These are phyloP conservation scores for Ecdyonurus torrentis DNA, from an alignment of 2,888 invertebrate species.

Conservation along the genomic window DNA sequence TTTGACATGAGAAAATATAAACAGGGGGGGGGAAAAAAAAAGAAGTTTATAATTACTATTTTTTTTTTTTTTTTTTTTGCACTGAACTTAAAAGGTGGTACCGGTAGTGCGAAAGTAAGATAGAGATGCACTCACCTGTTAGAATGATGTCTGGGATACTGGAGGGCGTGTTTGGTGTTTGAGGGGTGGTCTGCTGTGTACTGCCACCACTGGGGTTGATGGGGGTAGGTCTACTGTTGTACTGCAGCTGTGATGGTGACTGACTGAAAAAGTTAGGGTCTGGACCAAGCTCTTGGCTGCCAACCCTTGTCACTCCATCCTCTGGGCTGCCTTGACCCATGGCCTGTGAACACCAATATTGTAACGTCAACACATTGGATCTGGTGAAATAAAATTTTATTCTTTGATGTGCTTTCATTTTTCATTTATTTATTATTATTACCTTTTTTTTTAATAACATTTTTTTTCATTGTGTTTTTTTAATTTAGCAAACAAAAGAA, in stretches of 20 bases:
- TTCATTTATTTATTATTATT: too few relatives aligned
- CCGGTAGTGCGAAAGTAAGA: neutral
- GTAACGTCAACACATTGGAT: neutral
- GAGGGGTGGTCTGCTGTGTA: conserved; percentile 29
- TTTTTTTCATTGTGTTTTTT: too few relatives aligned
- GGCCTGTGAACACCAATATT: conserved; percentile 12
- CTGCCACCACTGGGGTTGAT: conserved; percentile 23
- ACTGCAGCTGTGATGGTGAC: conserved; percentile 34
- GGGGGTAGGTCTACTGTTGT: conserved; percentile 29
- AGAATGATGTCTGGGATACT: conserved; percentile 68
- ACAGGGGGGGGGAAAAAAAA: too few relatives aligned
- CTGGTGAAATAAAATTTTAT: too few relatives aligned
- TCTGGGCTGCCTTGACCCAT: conserved; percentile 15
- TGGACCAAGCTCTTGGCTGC: conserved; percentile 30
- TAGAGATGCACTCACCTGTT: conserved; percentile 45
- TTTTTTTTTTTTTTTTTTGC: neutral
- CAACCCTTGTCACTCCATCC: conserved; percentile 21
- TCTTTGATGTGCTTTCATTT: too few relatives aligned
- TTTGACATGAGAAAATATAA: too few relatives aligned
- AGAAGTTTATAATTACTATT: too few relatives aligned
- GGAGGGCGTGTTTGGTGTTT: conserved; percentile 59
- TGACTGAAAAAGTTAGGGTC: conserved; percentile 42
- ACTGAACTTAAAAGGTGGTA: neutral
- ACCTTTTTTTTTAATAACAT: too few relatives aligned
- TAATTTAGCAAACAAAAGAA: too few relatives aligned